Evolutionary conservation across 2,797 vertebrate species (phyloP).

Genomic region (Pelochelys cantorii): DNA sequence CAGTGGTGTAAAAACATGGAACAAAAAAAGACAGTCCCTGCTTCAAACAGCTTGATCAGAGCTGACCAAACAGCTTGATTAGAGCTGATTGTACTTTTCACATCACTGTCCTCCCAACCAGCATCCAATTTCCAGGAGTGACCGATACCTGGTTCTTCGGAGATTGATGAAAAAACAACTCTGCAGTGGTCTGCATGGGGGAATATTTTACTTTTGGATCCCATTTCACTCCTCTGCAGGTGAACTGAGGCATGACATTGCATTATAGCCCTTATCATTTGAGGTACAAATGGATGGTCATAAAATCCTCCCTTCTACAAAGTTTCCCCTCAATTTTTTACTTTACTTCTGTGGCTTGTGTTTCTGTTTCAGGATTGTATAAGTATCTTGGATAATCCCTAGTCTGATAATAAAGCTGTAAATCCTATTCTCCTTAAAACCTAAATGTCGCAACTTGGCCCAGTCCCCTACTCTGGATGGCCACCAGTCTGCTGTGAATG

Average conservation of each 20-base stretch:
- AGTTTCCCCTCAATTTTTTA: not conserved
- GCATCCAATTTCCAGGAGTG: not conserved
- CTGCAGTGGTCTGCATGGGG: no score
- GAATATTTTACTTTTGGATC: not conserved
- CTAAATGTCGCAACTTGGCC: not conserved
- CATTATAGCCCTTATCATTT: not conserved
- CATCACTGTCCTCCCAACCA: not conserved
- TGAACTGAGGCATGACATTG: not conserved
- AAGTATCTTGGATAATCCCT: not conserved
- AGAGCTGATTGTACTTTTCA: not conserved
- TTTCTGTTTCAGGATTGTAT: not conserved
- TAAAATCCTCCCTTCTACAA: not conserved
- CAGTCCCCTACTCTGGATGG: not conserved
- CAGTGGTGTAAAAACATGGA: not conserved
- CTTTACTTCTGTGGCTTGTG: not conserved
- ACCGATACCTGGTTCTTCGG: not conserved
- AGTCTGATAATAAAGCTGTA: not conserved
- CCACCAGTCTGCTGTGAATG: not conserved
- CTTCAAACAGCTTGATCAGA: not conserved
- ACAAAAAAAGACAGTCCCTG: accelerated
- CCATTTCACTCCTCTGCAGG: not conserved
- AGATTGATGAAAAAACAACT: not conserved
- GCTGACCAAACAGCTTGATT: not conserved
- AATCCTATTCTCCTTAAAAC: not conserved
- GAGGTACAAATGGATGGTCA: not conserved